A percentile compares a stretch with the other conserved stretches of the same genome.
Conservation (phyloP, 2,888 invertebrate species). For the Rhorus exstirpatorius region DNA sequence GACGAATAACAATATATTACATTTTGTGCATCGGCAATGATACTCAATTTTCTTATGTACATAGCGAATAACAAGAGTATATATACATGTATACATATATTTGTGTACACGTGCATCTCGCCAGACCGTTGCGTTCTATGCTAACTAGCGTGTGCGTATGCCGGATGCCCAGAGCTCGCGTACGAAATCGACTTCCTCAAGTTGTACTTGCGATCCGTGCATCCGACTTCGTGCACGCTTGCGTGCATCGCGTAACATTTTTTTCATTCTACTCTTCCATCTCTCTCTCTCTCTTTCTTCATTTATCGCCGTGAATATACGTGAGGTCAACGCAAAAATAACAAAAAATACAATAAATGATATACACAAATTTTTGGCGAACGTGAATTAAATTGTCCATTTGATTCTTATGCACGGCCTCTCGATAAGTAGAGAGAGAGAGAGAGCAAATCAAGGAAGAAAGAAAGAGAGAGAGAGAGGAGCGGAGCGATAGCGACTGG, state of each 20-base stretch:
- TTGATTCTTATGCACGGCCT: not conserved
- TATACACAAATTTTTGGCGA: too few relatives aligned
- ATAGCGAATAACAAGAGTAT: conserved; percentile 5
- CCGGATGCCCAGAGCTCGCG: conserved; percentile 59
- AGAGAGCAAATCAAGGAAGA: too few relatives aligned
- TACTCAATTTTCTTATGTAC: conserved; percentile 18
- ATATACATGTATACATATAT: too few relatives aligned
- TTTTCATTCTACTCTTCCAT: conserved; percentile 32
- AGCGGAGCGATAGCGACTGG: conserved; percentile 74
- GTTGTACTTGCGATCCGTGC: conserved; percentile 66
- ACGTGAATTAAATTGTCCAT: conserved; percentile 15
- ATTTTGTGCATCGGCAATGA: not conserved
- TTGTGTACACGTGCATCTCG: conserved; percentile 30
- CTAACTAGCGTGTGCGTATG: conserved; percentile 45
- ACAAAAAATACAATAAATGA: conserved; percentile 1
- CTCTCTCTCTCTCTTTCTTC: conserved; percentile 13
- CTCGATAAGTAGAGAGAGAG: conserved; percentile 2
- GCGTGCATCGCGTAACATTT: conserved; percentile 59
- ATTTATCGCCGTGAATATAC: conserved; percentile 27
- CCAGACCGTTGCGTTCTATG: conserved; percentile 42
- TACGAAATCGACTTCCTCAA: conserved; percentile 61
- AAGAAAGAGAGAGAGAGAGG: conserved; percentile 54
- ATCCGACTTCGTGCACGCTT: conserved; percentile 66
- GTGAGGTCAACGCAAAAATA: conserved; percentile 10
- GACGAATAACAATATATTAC: conserved; percentile 11